Conservation (phyloP, 1,140 invertebrate genomes). For the Calycopis cecrops region DNA sequence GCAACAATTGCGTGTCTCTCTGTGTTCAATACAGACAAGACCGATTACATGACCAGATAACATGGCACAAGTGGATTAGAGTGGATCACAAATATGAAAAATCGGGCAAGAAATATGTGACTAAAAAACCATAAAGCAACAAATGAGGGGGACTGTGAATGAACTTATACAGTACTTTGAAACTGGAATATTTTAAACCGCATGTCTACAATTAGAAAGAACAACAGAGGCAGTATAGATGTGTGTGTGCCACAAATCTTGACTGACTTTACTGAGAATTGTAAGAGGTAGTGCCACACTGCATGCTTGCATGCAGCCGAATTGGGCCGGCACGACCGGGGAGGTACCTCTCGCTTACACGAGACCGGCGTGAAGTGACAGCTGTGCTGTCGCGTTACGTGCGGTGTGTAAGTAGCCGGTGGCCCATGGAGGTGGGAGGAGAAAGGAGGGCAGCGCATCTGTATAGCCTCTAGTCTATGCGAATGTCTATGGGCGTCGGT, state of each 20-base stretch:
- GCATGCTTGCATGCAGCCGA: too few relatives aligned
- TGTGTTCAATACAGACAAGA: constrained; percentile 3
- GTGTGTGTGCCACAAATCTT: constrained; percentile 12
- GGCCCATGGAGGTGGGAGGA: too few relatives aligned
- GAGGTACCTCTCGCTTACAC: too few relatives aligned
- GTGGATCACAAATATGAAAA: constrained; percentile 15
- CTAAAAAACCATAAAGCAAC: constrained; percentile 14
- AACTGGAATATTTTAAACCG: constrained; percentile 21
- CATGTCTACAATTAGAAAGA: constrained; percentile 20
- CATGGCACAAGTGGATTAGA: constrained; percentile 14
- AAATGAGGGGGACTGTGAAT: constrained; percentile 11
- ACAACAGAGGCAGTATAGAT: constrained; percentile 19
- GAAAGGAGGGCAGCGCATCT: too few relatives aligned
- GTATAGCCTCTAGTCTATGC: too few relatives aligned
- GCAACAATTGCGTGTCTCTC: constrained; percentile 3
- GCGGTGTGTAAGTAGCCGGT: too few relatives aligned
- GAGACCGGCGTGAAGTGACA: too few relatives aligned
- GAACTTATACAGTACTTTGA: constrained; percentile 15
- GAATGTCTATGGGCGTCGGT: too few relatives aligned
- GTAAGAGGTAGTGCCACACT: too few relatives aligned
- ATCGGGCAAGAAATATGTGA: neutral
- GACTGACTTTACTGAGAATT: too few relatives aligned
- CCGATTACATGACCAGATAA: constrained; percentile 3
- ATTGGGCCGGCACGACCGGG: too few relatives aligned
- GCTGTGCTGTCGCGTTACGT: too few relatives aligned